phyloP scores from a whole-genome alignment of 2,113 vertebrate species.

The Zingel zingel region DNA sequence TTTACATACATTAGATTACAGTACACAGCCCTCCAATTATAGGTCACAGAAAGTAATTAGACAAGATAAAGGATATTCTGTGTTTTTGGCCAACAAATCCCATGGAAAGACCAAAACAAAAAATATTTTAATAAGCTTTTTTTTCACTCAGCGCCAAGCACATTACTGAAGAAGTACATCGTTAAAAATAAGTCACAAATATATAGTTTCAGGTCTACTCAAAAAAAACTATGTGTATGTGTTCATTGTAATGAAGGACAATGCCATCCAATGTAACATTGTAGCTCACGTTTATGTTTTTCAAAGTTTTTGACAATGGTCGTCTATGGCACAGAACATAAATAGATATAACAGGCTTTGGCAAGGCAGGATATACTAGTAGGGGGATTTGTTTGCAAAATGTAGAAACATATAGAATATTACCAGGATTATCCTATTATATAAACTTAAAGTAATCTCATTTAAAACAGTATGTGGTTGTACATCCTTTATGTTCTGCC shows the following conservation, averaged over 20 bases:
- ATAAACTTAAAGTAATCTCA: background rate
- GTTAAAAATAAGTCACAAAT: background rate
- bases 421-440: background rate
- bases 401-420: no score
- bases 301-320: no score
- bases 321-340: no score
- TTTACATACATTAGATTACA: background rate
- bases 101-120: background rate
- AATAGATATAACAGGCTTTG: no score
- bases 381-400: no score
- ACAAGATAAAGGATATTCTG: background rate
- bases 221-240: background rate
- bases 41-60: background rate
- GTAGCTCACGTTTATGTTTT: no score
- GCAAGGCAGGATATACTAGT: no score
- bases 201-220: background rate
- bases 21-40: background rate
- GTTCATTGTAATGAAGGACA: background rate
- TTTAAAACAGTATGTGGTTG: background rate
- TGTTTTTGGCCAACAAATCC: background rate
- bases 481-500: background rate
- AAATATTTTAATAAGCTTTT: no score
- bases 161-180: no score
- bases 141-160: no score
- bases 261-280: background rate